Evolutionary conservation across 2,113 vertebrate species (phyloP), one percentile per base, ranked within the genome.

Genomic region (Casuarius casuarius): DNA sequence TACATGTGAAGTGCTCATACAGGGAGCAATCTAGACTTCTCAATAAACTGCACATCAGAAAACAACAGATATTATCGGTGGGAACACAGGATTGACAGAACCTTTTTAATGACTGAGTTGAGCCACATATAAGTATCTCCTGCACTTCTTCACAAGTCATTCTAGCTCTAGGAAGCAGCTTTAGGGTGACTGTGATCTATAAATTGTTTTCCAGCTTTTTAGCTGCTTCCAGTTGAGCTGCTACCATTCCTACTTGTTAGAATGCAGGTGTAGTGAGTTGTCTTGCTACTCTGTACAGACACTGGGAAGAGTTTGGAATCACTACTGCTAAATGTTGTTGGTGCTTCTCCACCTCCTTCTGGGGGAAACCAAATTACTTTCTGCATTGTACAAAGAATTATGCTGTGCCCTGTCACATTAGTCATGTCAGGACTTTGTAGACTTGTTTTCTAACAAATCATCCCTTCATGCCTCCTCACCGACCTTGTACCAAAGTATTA

Each of bases 181-280:
- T 52, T 59, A 68, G 59, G 42, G 9, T 86, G 44, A 1, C 7
- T 80, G 35, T 56, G 31, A 65, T 73, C 83, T 84, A 68, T 29
- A 84, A 72, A 61, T 49, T 40, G 14, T 1, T 73, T 89, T 87
- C 44, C 44, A 66, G 38, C 6, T 46, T 81, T 31, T n/a, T 25
- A 70, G 31, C 8, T 46, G 2, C 81, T 91, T 76, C 28, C 44
- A 73, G n/a, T 46, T 35, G 16, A 73, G 15, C 18, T 68, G 17
- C 11, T 44, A 51, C 38, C 16, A 56, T 73, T 84, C 15, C 21
- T 25, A 56, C 1, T 0, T 0, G 3, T 0, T 77, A 54, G 26
- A 56, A 2, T 3, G 3, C 1, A 5, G 4, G 7, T 46, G 9
- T 19, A 44, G 9, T 15, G 14, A 54, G 72, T 44, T 83, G 21